Conservation (phyloP, 2,113 vertebrate species). For the Accipiter virgatus region DNA sequence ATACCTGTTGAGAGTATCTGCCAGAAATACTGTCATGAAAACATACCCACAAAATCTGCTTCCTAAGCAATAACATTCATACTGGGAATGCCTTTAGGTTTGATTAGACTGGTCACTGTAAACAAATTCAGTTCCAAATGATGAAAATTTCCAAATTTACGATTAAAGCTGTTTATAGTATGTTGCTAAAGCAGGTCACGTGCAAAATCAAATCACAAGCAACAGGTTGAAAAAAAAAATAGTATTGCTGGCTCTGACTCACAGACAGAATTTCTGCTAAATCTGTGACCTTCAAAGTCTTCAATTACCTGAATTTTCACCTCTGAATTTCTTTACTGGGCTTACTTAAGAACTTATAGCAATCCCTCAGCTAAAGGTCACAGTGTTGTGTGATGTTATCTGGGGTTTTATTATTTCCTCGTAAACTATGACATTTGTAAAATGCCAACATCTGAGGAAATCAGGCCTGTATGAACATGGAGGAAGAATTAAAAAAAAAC, state of each 20-base stretch:
- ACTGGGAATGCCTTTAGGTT: neutral
- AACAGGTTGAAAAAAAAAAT: neutral
- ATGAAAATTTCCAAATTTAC: neutral
- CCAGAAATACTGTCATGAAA: neutral
- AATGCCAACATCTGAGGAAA: conserved; percentile 67
- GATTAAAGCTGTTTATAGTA: neutral
- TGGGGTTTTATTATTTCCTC: conserved; percentile 70
- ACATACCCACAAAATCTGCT: neutral
- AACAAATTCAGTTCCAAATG: neutral
- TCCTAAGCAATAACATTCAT: neutral
- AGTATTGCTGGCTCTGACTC: neutral
- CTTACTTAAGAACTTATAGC: conserved; percentile 51
- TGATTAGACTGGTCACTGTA: neutral
- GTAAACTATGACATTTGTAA: conserved; percentile 74
- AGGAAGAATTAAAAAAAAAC: neutral
- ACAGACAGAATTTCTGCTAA: conserved; percentile 41
- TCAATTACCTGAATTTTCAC: conserved; percentile 67
- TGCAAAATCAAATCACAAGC: neutral
- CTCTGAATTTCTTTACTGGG: conserved; percentile 55
- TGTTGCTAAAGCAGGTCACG: neutral
- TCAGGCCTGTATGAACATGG: neutral
- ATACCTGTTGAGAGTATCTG: neutral
- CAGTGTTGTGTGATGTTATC: conserved; percentile 53
- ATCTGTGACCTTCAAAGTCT: conserved; percentile 66
- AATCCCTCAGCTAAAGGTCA: conserved; percentile 71